phyloP scores from a whole-genome alignment of 2,797 vertebrate species.

The Chromobotia macracanthus region DNA sequence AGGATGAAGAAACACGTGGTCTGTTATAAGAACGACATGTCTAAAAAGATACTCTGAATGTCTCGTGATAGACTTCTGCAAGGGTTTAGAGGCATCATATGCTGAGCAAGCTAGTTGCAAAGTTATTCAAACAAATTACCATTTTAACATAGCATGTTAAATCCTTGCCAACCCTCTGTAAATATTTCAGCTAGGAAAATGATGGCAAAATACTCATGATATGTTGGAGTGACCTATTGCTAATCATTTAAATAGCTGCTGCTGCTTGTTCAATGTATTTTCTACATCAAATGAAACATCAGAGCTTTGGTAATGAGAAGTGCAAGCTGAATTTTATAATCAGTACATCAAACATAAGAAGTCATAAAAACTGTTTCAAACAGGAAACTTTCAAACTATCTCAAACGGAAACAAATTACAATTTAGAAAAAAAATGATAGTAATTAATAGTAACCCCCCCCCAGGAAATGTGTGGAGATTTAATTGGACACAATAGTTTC shows the following conservation, averaged over 20 bases:
- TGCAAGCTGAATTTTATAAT: slow-evolving; percentile 16
- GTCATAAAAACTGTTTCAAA: background rate
- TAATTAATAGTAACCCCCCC: background rate
- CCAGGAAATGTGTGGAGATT: slow-evolving; percentile 5
- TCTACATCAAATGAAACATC: slow-evolving; percentile 34
- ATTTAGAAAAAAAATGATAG: background rate
- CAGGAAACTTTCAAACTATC: slow-evolving; percentile 18
- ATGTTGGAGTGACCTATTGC: slow-evolving; percentile 62
- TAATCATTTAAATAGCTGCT: slow-evolving; percentile 42
- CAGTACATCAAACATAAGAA: background rate
- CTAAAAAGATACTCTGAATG: slow-evolving; percentile 53
- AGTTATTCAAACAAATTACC: slow-evolving; percentile 74
- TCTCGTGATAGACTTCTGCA: slow-evolving; percentile 46
- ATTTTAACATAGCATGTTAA: slow-evolving; percentile 64
- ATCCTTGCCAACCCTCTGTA: slow-evolving; percentile 61
- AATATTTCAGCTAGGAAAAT: slow-evolving; percentile 63
- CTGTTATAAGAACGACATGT: slow-evolving; percentile 2
- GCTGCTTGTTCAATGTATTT: slow-evolving; percentile 23
- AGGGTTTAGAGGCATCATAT: slow-evolving; percentile 58
- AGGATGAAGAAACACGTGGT: slow-evolving; percentile 17
- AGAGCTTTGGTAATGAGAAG: slow-evolving; percentile 36
- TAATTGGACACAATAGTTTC: slow-evolving; percentile 28
- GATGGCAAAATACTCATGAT: slow-evolving; percentile 61
- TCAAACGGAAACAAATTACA: background rate
- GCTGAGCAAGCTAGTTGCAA: slow-evolving; percentile 69